Evolutionary conservation across 2,113 vertebrate species (phyloP), one percentile per base, ranked within the genome.

Genomic region (Zeus faber): DNA sequence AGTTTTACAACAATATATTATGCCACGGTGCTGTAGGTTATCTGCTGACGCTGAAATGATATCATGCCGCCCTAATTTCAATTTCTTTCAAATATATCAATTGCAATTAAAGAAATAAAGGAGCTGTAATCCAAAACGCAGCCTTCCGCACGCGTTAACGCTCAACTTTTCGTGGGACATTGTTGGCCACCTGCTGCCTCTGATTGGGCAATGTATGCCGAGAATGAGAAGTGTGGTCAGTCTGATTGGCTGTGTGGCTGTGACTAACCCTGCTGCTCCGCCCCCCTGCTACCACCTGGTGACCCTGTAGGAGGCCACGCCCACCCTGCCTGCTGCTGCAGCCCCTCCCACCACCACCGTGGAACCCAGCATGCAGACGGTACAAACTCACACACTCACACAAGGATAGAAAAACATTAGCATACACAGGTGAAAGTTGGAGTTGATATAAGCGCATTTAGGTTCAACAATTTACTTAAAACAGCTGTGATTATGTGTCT

Each of bases 351-450:
- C 77, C 51, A 51, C 22, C 37, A 70, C 40, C 35, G 60, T 39
- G 58, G 76, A 82, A 18, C 59, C 68, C n/a, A 31, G 3, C 27
- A 2, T 49, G 47, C 65, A 80, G 18, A 6, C 46, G 83, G 81
- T 81, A 82, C 2, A 65, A 16, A 59, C 17, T 59, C 67, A 54
- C 61, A 54, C 51, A 50, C 52, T 39, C 43, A 26, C 24, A 56
- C 59, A 46, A 14, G 10, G 14, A 24, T 45, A 58, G 22, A 39
- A 35, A 59, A 17, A 48, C 35, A 49, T 49, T 58, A 16, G 10
- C 27, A 37, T 8, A n/a, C 50, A 35, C 23, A 35, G n/a, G n/a
- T n/a, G n/a, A n/a, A n/a, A n/a, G n/a, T n/a, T n/a, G n/a, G n/a
- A n/a, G n/a, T n/a, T n/a, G n/a, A n/a, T n/a, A n/a, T n/a, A n/a